phyloP scores from a whole-genome alignment of 2,113 vertebrate genomes.

The Anoura caudifer region DNA sequence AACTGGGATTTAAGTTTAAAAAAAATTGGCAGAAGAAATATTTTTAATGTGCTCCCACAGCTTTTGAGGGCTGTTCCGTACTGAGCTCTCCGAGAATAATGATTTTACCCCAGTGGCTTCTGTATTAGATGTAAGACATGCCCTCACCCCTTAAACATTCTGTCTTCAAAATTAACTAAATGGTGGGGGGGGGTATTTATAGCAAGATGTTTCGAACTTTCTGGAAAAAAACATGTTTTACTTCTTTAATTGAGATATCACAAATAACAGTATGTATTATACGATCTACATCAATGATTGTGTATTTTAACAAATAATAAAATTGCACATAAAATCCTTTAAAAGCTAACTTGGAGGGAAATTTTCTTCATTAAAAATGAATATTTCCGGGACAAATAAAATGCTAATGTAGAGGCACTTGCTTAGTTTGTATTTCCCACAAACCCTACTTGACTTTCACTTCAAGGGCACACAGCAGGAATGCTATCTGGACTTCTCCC shows the following conservation, averaged over 20 bases:
- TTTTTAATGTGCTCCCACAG: neutral
- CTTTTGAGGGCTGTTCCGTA: neutral
- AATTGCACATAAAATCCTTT: neutral
- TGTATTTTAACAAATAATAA: constrained; percentile 16
- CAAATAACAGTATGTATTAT: neutral
- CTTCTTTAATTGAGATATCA: constrained; percentile 10
- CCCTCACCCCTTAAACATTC: neutral
- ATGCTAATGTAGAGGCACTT: neutral
- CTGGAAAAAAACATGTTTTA: neutral
- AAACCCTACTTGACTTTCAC: constrained; percentile 50
- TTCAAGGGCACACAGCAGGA: constrained; percentile 37
- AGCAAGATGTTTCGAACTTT: neutral
- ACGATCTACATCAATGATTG: neutral
- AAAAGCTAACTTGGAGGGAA: neutral
- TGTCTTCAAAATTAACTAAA: neutral
- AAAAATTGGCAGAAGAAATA: constrained; percentile 1
- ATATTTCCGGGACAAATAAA: constrained; percentile 22
- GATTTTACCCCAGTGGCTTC: neutral
- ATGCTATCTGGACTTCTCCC: constrained; percentile 28
- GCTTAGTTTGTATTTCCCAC: constrained; percentile 37
- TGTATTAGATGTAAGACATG: neutral
- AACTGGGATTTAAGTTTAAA: constrained; percentile 7
- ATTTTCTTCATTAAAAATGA: neutral
- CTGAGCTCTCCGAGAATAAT: neutral
- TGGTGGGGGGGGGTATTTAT: neutral